Conservation (phyloP, 2,888 invertebrate species). For the Pachymerium ferrugineum region DNA sequence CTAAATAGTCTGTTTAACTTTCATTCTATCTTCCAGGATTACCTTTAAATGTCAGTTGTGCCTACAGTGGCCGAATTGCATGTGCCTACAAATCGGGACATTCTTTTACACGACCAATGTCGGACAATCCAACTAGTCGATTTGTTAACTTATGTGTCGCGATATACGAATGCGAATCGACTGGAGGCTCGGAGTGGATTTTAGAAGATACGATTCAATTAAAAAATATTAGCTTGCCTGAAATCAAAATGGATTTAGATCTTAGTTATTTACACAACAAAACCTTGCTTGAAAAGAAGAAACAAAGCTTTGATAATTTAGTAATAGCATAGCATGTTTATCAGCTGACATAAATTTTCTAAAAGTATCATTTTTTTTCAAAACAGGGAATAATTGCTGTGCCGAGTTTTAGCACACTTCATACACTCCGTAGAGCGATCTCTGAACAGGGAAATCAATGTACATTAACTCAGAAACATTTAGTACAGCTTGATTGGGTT, state of each 20-base stretch:
- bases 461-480: conserved; percentile 81
- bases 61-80: conserved; percentile 94
- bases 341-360: neutral
- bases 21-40: conserved; percentile 57
- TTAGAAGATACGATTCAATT: conserved; percentile 92
- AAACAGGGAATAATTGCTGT: conserved; percentile 65
- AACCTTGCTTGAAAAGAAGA: conserved; percentile 32
- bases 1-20: neutral
- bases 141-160: conserved; percentile 88
- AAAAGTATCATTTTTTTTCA: neutral
- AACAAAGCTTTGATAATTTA: conserved; percentile 36
- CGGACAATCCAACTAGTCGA: conserved; percentile 68
- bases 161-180: conserved; percentile 98
- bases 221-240: conserved; percentile 73
- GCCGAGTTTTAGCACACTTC: conserved; percentile 83
- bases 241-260: conserved; percentile 37
- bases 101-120: conserved; percentile 75
- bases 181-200: conserved; percentile 82
- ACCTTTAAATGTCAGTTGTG: conserved; percentile 88
- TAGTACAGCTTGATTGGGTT: conserved; percentile 97
- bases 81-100: conserved; percentile 93
- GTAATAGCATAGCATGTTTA: conserved; percentile 32
- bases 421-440: conserved; percentile 77
- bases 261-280: conserved; percentile 35
- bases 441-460: conserved; percentile 82